Conservation (phyloP, 53 echinoderm and acorn worm species). For the Stichopus horrens region DNA sequence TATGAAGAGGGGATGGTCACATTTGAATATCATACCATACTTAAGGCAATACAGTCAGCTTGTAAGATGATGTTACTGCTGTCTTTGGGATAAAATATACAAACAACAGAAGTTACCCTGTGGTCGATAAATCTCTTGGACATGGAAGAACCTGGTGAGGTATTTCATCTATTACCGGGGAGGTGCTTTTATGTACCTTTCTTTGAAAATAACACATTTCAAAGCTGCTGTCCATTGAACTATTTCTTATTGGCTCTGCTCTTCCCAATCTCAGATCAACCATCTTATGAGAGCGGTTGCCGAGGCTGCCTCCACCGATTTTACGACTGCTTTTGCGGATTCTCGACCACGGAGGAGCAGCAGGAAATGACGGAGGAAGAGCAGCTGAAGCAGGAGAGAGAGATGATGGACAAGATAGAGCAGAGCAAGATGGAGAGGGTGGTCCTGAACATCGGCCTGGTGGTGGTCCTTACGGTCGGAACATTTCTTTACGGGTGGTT, state of each 20-base stretch:
- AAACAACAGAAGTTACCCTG: no score
- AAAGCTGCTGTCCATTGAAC: neutral
- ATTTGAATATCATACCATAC: no score
- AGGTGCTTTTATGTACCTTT: no score
- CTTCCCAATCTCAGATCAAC: slow-evolving; percentile 11
- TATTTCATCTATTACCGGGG: no score
- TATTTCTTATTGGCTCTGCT: neutral
- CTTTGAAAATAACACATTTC: neutral
- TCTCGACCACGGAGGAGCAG: slow-evolving; percentile 57
- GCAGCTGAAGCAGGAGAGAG: slow-evolving; percentile 46
- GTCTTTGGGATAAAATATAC: no score
- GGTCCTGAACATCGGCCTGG: slow-evolving; percentile 68
- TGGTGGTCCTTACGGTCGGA: slow-evolving; percentile 58
- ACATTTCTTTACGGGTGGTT: slow-evolving; percentile 74
- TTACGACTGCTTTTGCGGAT: slow-evolving; percentile 92
- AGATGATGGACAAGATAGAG: slow-evolving; percentile 67
- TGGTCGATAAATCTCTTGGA: neutral
- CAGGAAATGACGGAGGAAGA: slow-evolving; percentile 58
- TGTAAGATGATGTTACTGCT: no score
- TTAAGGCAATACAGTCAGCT: no score
- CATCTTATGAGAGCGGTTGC: neutral
- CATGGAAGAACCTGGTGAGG: neutral
- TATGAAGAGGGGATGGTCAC: no score
- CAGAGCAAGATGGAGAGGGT: slow-evolving; percentile 61
- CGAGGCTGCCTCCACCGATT: slow-evolving; percentile 38